Evolutionary conservation across 2,797 vertebrate species (phyloP).

Genomic region (Brachymystax lenok): DNA sequence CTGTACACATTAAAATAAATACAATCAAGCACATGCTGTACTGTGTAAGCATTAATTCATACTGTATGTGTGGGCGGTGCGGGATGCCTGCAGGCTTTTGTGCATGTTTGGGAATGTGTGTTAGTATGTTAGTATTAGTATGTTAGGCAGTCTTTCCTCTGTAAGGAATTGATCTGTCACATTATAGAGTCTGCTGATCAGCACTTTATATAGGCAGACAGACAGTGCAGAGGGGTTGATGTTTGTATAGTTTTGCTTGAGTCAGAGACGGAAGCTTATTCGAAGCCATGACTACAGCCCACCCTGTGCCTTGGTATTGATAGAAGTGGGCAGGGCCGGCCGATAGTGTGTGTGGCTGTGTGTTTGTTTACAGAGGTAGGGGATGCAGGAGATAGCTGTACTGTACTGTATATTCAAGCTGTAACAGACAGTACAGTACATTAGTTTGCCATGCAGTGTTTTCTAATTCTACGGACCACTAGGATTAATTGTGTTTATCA

Average conservation of each 20-base stretch:
- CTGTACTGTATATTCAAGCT: constrained; percentile 32
- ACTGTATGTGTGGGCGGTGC: too few relatives aligned
- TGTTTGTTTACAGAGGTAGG: constrained; percentile 15
- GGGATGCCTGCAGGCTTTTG: background rate
- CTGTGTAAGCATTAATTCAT: background rate
- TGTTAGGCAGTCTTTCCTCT: constrained; percentile 60
- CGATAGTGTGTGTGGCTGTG: constrained; percentile 34
- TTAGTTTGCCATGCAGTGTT: too few relatives aligned
- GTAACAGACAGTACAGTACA: constrained; percentile 33
- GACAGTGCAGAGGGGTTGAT: background rate
- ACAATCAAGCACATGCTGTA: constrained; percentile 51
- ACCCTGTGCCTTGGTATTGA: constrained; percentile 37
- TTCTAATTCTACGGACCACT: background rate
- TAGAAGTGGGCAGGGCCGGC: constrained; percentile 46
- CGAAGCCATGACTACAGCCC: constrained; percentile 6
- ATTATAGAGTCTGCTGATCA: constrained; percentile 66
- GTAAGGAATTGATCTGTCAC: constrained; percentile 65
- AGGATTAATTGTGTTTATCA: constrained; percentile 54
- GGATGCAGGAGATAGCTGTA: too few relatives aligned
- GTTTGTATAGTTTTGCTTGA: constrained; percentile 20
- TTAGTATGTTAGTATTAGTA: constrained; percentile 62
- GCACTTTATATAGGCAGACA: constrained; percentile 49
- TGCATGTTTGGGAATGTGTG: constrained; percentile 9
- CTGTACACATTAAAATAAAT: constrained; percentile 45
- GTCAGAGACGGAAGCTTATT: background rate